Percentiles rank a stretch among this genome's conserved stretches.
phyloP scores from a whole-genome alignment of 2,888 invertebrate species.

The Hartigia nigra region DNA sequence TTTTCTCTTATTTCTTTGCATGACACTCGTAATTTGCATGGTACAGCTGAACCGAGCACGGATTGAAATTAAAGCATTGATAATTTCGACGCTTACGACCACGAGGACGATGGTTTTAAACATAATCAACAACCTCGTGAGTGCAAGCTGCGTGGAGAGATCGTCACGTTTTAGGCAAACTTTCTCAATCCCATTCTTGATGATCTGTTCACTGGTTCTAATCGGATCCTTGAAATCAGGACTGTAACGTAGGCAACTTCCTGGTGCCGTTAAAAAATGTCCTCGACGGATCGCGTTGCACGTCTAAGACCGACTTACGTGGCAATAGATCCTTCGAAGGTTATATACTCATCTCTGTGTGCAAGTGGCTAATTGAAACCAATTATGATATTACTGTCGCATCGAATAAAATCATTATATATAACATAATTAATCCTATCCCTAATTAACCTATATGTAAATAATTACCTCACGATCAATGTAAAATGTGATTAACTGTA shows the following conservation, averaged over 20 bases:
- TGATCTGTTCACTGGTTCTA: conserved; percentile 19
- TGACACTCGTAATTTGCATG: not conserved
- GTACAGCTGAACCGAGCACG: not conserved
- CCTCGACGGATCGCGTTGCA: not conserved
- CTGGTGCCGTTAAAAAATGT: not conserved
- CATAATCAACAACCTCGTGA: not conserved
- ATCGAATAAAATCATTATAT: conserved; percentile 13
- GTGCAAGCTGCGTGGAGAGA: not conserved
- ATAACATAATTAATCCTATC: not conserved
- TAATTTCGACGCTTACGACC: not conserved
- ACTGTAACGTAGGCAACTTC: not conserved
- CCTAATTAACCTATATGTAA: not conserved
- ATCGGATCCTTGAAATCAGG: not conserved
- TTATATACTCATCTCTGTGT: not conserved
- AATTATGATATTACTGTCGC: conserved; percentile 20
- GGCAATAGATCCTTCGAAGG: not conserved
- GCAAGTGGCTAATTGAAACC: not conserved
- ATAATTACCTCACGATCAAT: not conserved
- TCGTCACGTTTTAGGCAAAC: not conserved
- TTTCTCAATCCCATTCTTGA: not conserved
- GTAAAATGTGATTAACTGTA: not conserved
- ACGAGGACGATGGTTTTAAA: not conserved
- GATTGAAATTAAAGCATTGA: not conserved
- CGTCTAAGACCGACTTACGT: not conserved
- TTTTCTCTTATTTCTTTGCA: not conserved